A percentile compares a stretch with the other conserved stretches of the same genome.
phyloP scores from a whole-genome alignment of 1,140 invertebrate genomes.

The Hormaphis cornu region DNA sequence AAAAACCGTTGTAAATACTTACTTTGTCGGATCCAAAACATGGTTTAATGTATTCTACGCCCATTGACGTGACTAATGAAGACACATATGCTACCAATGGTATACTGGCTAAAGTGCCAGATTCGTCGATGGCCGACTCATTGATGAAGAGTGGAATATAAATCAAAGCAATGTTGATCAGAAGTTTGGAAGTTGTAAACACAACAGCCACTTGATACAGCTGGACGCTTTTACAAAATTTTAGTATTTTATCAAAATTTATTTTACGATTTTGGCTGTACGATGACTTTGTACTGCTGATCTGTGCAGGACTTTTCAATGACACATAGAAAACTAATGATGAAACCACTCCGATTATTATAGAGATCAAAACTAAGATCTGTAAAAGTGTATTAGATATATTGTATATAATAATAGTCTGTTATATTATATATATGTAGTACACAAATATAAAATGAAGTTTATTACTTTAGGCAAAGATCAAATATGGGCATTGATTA shows the following conservation, averaged over 20 bases:
- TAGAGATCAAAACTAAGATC: constrained; percentile 51
- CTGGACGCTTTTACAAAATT: constrained; percentile 18
- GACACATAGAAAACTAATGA: constrained; percentile 52
- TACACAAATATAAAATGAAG: too few species aligned
- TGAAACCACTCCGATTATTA: constrained; percentile 48
- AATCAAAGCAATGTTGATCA: constrained; percentile 72
- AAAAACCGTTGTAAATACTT: too few species aligned
- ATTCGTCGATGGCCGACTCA: constrained; percentile 54
- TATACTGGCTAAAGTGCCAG: constrained; percentile 69
- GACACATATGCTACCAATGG: constrained; percentile 75
- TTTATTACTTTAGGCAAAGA: too few species aligned
- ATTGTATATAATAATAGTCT: too few species aligned
- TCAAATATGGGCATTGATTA: too few species aligned
- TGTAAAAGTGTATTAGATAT: constrained; percentile 63
- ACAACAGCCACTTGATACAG: constrained; percentile 42
- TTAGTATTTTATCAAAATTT: background rate
- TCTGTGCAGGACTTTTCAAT: constrained; percentile 37
- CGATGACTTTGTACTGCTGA: background rate
- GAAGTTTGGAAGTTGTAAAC: constrained; percentile 74
- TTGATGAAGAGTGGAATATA: constrained; percentile 81
- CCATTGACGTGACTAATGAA: constrained; percentile 70
- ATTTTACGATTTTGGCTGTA: background rate
- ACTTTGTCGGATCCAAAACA: constrained; percentile 21
- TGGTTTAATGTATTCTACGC: constrained; percentile 50
- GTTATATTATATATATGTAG: too few species aligned